Evolutionary conservation across 2,797 vertebrate genomes (phyloP).

Genomic region (Smutsia gigantea): DNA sequence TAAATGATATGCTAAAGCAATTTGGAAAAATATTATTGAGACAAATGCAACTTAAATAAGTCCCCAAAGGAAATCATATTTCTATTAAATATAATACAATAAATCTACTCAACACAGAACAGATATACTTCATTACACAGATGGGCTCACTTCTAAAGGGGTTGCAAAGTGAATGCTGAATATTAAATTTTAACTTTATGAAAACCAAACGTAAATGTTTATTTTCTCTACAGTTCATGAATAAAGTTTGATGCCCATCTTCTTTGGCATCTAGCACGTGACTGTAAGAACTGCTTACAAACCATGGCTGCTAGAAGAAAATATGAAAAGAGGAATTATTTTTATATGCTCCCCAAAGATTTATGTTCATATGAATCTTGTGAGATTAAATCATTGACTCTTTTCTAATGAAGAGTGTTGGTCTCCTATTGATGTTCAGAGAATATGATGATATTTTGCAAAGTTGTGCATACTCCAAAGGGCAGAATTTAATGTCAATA

Average conservation of each 20-base stretch:
- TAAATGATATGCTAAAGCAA: constrained; percentile 1
- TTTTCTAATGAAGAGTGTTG: neutral
- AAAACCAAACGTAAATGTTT: constrained; percentile 2
- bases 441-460: neutral
- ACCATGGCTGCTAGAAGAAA: neutral
- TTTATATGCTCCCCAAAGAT: neutral
- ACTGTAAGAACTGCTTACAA: neutral
- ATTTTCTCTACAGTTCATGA: neutral
- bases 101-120: neutral
- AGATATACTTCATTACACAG: neutral
- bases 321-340: neutral
- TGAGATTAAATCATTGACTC: neutral
- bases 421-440: neutral
- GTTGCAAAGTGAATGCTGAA: neutral
- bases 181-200: constrained; percentile 1
- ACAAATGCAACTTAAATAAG: constrained; percentile 45
- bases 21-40: neutral
- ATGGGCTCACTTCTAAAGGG: neutral
- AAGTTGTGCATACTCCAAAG: neutral
- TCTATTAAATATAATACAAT: neutral
- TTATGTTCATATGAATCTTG: neutral
- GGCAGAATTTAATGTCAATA: neutral
- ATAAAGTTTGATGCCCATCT: neutral
- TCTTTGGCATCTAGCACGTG: neutral
- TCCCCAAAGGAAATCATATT: constrained; percentile 1